Conservation (phyloP, 2,888 invertebrate species). For the Agelastica alni region DNA sequence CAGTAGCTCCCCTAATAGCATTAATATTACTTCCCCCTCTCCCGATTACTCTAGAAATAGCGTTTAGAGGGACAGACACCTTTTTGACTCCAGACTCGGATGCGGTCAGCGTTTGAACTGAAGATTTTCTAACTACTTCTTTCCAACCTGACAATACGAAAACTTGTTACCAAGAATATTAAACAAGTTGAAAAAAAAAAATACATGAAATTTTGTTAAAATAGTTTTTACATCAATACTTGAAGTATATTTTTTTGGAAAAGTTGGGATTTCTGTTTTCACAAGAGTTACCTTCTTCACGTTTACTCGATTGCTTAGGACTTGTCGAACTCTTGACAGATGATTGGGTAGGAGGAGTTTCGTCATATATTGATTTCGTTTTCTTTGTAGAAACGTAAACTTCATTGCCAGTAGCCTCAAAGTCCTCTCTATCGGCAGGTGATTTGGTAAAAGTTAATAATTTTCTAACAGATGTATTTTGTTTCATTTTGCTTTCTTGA, state of each 20-base stretch:
- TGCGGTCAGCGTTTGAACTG: slow-evolving; percentile 60
- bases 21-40: slow-evolving; percentile 98
- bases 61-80: slow-evolving; percentile 91
- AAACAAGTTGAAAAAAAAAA: too few relatives aligned
- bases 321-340: slow-evolving; percentile 59
- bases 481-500: slow-evolving; percentile 30
- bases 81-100: slow-evolving; percentile 74
- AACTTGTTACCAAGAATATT: too few relatives aligned
- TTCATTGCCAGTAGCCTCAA: slow-evolving; percentile 72
- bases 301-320: slow-evolving; percentile 68
- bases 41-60: slow-evolving; percentile 96
- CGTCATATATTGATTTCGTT: slow-evolving; percentile 45
- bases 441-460: slow-evolving; percentile 70
- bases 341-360: slow-evolving; percentile 26
- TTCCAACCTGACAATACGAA: slow-evolving; percentile 90
- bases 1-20: slow-evolving; percentile 94
- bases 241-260: too few relatives aligned
- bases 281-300: slow-evolving; percentile 77
- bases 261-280: too few relatives aligned
- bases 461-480: slow-evolving; percentile 48
- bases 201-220: too few relatives aligned
- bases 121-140: slow-evolving; percentile 65
- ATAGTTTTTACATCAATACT: too few relatives aligned
- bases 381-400: slow-evolving; percentile 60
- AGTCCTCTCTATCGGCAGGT: slow-evolving; percentile 75